Evolutionary conservation across 2,888 invertebrate genomes (phyloP).

Genomic region (Metallyticus violacea): DNA sequence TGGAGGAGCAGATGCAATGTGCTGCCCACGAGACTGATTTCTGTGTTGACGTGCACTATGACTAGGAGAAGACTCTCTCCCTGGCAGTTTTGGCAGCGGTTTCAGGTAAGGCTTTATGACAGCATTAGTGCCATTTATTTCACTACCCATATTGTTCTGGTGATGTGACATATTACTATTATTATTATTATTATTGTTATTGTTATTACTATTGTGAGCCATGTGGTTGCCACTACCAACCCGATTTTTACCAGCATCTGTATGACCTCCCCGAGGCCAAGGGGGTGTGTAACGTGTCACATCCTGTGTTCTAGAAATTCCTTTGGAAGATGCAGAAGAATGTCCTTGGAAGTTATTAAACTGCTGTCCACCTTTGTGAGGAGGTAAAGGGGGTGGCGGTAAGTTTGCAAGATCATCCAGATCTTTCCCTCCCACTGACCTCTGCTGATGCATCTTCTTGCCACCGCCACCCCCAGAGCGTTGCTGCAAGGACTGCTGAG

Average conservation of each 20-base stretch:
- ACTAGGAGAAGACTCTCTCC: slow-evolving; percentile 45
- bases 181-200: slow-evolving; percentile 19
- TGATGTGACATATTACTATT: slow-evolving; percentile 26
- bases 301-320: slow-evolving; percentile 10
- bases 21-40: not conserved
- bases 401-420: slow-evolving; percentile 35
- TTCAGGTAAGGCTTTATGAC: slow-evolving; percentile 53
- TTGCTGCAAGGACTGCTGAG: not conserved
- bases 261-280: slow-evolving; percentile 56
- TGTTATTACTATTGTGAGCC: slow-evolving; percentile 28
- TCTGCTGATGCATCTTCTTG: slow-evolving; percentile 11
- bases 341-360: slow-evolving; percentile 34
- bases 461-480: not conserved
- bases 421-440: slow-evolving; percentile 10
- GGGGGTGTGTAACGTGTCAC: slow-evolving; percentile 54
- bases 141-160: slow-evolving; percentile 25
- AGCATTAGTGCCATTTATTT: not conserved
- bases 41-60: slow-evolving; percentile 33
- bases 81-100: slow-evolving; percentile 58
- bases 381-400: slow-evolving; percentile 61
- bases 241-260: not conserved
- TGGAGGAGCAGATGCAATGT: slow-evolving; percentile 34
- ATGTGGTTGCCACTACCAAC: not conserved
- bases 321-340: slow-evolving; percentile 24
- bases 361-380: slow-evolving; percentile 44